Evolutionary conservation across 2,888 invertebrate genomes (phyloP).

Genomic region (Conops quadrifasciatus): DNA sequence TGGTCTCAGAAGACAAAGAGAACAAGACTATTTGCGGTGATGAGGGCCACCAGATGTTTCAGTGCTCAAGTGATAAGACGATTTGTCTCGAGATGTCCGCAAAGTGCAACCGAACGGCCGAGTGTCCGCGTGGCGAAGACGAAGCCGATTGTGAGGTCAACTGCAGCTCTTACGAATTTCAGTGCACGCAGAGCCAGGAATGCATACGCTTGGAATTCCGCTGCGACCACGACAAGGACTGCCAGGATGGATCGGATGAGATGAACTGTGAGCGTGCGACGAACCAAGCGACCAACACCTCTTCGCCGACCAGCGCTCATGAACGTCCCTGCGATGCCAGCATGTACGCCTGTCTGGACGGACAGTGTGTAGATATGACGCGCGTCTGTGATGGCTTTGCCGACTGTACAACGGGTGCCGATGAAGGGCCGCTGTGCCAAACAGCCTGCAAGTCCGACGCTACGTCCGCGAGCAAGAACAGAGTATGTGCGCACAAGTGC

Average conservation of each 20-base stretch:
- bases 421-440: conserved; percentile 75
- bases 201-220: conserved; percentile 71
- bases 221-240: conserved; percentile 73
- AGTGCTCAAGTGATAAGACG: conserved; percentile 56
- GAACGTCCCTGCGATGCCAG: conserved; percentile 55
- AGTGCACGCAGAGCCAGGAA: conserved; percentile 71
- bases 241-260: conserved; percentile 79
- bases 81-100: conserved; percentile 54
- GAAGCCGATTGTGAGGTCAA: conserved; percentile 69
- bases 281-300: conserved; percentile 46
- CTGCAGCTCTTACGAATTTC: conserved; percentile 72
- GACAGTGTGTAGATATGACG: conserved; percentile 72
- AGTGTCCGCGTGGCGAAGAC: conserved; percentile 79
- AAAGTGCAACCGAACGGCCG: conserved; percentile 73
- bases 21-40: conserved; percentile 65
- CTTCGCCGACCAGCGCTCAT: conserved; percentile 34
- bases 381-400: conserved; percentile 71
- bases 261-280: conserved; percentile 65
- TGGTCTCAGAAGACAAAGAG: conserved; percentile 38
- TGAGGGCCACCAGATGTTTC: conserved; percentile 51
- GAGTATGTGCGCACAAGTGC: conserved; percentile 70
- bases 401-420: conserved; percentile 76
- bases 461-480: conserved; percentile 31
- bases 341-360: conserved; percentile 70
- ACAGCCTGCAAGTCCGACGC: conserved; percentile 57